phyloP scores from a whole-genome alignment of 2,888 invertebrate genomes.

The Thysanoteuthis rhombus region DNA sequence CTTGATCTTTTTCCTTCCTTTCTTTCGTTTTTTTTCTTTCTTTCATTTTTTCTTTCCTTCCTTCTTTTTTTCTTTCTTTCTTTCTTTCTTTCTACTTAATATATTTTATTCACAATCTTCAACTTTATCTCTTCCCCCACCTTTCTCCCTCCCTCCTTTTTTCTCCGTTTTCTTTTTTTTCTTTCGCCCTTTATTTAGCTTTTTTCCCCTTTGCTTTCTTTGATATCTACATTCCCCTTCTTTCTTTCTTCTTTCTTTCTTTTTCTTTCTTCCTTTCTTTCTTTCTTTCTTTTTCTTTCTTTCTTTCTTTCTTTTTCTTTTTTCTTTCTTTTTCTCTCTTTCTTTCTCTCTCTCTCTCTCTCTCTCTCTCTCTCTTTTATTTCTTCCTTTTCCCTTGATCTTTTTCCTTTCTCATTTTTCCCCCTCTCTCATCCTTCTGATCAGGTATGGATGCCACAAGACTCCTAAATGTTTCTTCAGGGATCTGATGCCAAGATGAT shows the following conservation, averaged over 20 bases:
- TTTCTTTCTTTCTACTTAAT: too few species aligned
- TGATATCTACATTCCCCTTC: not conserved
- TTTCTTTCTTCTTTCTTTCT: not conserved
- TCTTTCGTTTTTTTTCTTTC: too few species aligned
- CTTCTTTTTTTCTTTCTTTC: too few species aligned
- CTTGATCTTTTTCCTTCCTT: too few species aligned
- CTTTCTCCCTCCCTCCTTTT: too few species aligned
- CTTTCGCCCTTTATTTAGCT: not conserved
- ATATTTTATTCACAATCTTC: too few species aligned
- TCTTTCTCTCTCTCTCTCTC: fast-evolving
- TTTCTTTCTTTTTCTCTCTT: not conserved
- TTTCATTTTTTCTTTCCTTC: too few species aligned
- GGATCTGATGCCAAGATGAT: too few species aligned
- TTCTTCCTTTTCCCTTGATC: not conserved
- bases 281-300: not conserved
- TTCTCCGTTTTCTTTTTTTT: not conserved
- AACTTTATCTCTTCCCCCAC: too few species aligned
- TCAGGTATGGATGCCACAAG: too few species aligned
- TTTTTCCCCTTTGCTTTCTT: not conserved
- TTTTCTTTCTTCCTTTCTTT: not conserved
- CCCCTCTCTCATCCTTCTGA: not conserved
- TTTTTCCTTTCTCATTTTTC: not conserved
- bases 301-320: not conserved
- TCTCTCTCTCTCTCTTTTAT: not conserved
- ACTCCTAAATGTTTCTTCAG: too few species aligned